A percentile compares a stretch with the other conserved stretches of the same genome.
Evolutionary conservation across 2,797 vertebrate species (phyloP).

Genomic region (Catamblyrhynchus diadema): DNA sequence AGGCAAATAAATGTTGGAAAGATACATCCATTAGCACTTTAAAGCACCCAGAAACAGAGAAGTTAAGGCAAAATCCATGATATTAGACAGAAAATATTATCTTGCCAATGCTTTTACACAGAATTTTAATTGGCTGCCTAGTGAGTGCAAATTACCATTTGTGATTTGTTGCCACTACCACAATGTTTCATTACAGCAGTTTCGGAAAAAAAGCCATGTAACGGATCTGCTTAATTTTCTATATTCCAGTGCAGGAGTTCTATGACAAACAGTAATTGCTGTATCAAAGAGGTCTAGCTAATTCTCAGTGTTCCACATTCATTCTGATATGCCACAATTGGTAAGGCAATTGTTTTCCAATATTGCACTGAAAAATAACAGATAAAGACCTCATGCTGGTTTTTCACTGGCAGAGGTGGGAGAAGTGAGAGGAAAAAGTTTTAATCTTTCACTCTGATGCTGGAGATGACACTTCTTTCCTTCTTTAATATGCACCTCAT

Average conservation of each 20-base stretch:
- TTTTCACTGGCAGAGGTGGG: background rate
- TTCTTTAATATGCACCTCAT: background rate
- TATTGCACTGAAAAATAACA: background rate
- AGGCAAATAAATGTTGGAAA: slow-evolving; percentile 16
- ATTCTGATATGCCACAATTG: background rate
- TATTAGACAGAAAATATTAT: slow-evolving; percentile 32
- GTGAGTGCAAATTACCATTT: slow-evolving; percentile 31
- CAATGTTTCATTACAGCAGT: slow-evolving; percentile 15
- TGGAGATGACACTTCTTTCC: background rate
- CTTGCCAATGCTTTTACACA: slow-evolving; percentile 20
- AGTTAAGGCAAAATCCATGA: slow-evolving; percentile 22
- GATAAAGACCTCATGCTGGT: background rate
- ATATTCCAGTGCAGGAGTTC: background rate
- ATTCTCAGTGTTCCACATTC: background rate
- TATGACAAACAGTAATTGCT: slow-evolving; percentile 17
- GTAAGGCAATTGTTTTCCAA: background rate
- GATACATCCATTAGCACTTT: slow-evolving; percentile 13
- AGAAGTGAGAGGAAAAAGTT: background rate
- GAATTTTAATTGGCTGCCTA: slow-evolving; percentile 48
- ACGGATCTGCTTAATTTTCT: slow-evolving; percentile 9
- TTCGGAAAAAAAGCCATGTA: background rate
- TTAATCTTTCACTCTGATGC: background rate
- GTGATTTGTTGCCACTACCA: slow-evolving; percentile 20
- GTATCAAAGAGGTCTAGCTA: background rate
- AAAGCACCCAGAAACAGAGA: background rate